These are phyloP conservation scores for Cryptus viduatorius DNA, from an alignment of 2,888 invertebrate species.

Conservation along the genomic window DNA sequence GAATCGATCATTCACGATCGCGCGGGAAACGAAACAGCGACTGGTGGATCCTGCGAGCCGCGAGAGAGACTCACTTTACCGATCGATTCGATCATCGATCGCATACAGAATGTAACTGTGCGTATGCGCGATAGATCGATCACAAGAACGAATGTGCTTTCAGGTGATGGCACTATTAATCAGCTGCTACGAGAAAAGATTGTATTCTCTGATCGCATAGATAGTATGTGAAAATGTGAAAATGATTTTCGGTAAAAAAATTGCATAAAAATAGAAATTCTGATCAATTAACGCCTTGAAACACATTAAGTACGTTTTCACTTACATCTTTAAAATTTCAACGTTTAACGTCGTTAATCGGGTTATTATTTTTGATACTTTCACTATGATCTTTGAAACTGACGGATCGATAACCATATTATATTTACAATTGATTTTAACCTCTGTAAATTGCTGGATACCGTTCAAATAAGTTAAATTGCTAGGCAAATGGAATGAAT, in stretches of 20 bases:
- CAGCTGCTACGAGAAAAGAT: background rate
- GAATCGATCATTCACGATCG: constrained; percentile 73
- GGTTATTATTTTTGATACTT: no score
- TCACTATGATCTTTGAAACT: no score
- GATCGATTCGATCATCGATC: background rate
- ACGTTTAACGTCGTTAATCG: no score
- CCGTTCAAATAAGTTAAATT: background rate
- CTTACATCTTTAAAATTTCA: no score
- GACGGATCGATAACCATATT: background rate
- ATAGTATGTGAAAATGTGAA: background rate
- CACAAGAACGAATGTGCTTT: background rate
- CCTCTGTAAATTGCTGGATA: constrained; percentile 20
- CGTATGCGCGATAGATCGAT: constrained; percentile 16
- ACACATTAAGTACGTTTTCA: no score
- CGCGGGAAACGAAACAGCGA: constrained; percentile 55
- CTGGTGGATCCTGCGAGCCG: background rate
- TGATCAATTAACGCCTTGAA: no score
- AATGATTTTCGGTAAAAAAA: no score
- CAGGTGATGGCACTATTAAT: background rate
- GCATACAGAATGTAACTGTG: background rate
- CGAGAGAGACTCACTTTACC: background rate
- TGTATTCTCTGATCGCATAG: background rate
- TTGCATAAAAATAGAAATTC: no score
- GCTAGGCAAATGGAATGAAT: background rate
- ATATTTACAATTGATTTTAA: background rate